Evolutionary conservation across 2,888 invertebrate genomes (phyloP).

Genomic region (Tetragnatha montana): DNA sequence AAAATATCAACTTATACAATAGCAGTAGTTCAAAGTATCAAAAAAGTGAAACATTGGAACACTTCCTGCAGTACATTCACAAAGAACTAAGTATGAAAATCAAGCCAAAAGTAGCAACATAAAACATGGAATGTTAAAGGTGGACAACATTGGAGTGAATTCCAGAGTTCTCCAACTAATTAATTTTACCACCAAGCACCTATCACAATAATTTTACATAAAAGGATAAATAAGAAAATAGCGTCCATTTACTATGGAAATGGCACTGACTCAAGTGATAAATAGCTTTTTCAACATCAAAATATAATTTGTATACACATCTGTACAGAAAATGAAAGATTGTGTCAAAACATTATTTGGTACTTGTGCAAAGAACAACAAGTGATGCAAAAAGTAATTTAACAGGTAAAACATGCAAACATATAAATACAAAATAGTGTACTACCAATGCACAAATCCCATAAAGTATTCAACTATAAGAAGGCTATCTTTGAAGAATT

Average conservation of each 20-base stretch:
- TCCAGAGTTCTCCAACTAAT: not conserved
- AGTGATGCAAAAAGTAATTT: not conserved
- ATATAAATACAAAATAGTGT: not conserved
- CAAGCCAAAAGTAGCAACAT: not conserved
- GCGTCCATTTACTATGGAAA: not conserved
- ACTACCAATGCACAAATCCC: not conserved
- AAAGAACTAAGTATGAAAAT: not conserved
- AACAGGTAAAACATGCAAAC: not conserved
- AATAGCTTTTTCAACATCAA: not conserved
- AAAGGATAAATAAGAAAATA: not conserved
- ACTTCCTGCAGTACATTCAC: no score
- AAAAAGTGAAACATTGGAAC: no score
- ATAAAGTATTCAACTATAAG: no score
- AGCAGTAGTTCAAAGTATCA: no score
- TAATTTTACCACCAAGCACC: not conserved
- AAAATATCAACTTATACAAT: no score
- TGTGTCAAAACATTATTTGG: not conserved
- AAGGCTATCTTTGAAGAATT: not conserved
- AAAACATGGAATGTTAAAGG: not conserved
- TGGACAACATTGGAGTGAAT: not conserved
- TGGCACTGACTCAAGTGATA: not conserved
- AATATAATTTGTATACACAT: not conserved
- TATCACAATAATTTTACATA: not conserved
- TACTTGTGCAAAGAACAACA: not conserved
- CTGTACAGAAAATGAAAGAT: not conserved